A percentile compares a stretch with the other conserved stretches of the same genome.
phyloP scores from a whole-genome alignment of 2,888 invertebrate species.

The Hanleya hanleyi region DNA sequence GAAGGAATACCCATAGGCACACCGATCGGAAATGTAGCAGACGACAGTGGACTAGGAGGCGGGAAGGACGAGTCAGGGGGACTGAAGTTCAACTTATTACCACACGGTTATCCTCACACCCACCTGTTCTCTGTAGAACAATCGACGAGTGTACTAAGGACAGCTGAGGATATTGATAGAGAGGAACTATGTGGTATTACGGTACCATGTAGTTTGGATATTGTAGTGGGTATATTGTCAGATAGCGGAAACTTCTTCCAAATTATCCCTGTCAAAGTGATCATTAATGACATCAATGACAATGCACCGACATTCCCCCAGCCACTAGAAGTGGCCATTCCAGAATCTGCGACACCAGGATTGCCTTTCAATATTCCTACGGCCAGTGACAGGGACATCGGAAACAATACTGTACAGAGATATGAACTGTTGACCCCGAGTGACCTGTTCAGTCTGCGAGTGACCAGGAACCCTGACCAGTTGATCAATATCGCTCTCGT shows the following conservation, averaged over 20 bases:
- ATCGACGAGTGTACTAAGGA: slow-evolving; percentile 1
- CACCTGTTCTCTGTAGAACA: background rate
- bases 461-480: slow-evolving; percentile 43
- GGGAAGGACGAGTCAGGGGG: background rate
- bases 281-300: slow-evolving; percentile 65
- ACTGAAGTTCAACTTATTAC: background rate
- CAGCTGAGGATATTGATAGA: background rate
- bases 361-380: slow-evolving; percentile 48
- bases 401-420: slow-evolving; percentile 51
- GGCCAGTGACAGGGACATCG: slow-evolving; percentile 55
- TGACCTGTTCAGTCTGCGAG: slow-evolving; percentile 50
- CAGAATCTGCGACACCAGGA: slow-evolving; percentile 45
- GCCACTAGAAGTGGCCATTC: slow-evolving; percentile 44
- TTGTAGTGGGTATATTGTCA: slow-evolving; percentile 1
- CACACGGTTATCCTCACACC: slow-evolving; percentile 1
- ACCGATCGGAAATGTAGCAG: background rate
- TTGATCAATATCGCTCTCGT: slow-evolving; percentile 54
- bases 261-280: slow-evolving; percentile 36
- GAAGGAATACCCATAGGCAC: background rate
- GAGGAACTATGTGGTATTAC: slow-evolving; percentile 5
- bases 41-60: background rate
- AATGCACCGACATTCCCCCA: slow-evolving; percentile 59
- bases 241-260: background rate
- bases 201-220: background rate
- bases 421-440: slow-evolving; percentile 52